Evolutionary conservation across 2,113 vertebrate species (phyloP).

Genomic region (Apeltes quadracus): DNA sequence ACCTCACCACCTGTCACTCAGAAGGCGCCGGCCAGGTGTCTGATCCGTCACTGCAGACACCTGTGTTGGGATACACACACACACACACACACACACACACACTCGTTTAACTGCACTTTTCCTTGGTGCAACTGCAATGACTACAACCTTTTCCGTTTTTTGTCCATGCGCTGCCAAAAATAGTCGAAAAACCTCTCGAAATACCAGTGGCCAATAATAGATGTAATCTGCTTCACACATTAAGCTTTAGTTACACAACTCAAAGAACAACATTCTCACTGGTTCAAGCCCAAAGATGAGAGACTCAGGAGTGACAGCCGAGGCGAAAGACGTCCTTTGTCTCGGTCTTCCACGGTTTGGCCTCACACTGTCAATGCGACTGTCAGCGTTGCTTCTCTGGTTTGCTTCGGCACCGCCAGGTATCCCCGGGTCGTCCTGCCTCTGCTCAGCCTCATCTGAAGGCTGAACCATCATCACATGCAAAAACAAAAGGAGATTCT

Average conservation of each 20-base stretch:
- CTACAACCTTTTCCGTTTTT: constrained; percentile 42
- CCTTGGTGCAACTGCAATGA: constrained; percentile 26
- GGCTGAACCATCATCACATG: constrained; percentile 30
- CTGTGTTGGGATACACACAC: constrained; percentile 56
- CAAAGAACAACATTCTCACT: constrained; percentile 33
- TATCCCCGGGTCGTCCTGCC: constrained; percentile 40
- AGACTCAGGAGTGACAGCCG: constrained; percentile 37
- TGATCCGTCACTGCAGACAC: constrained; percentile 65
- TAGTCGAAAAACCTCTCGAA: constrained; percentile 63
- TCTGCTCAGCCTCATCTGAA: constrained; percentile 53
- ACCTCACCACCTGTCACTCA: constrained; percentile 77
- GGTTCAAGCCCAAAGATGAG: constrained; percentile 43
- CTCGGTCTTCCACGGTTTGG: constrained; percentile 41
- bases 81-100: constrained; percentile 15
- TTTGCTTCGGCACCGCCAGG: constrained; percentile 33
- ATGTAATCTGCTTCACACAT: constrained; percentile 59
- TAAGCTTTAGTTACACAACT: constrained; percentile 52
- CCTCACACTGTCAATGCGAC: constrained; percentile 40
- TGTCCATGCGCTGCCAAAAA: constrained; percentile 30
- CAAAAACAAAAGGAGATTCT: constrained; percentile 16
- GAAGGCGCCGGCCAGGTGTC: constrained; percentile 68
- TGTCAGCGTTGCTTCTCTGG: constrained; percentile 43
- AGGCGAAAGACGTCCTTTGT: constrained; percentile 47
- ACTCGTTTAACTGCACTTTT: constrained; percentile 15
- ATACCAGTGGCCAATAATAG: constrained; percentile 62